Evolutionary conservation across 1,140 invertebrate species (phyloP).

Genomic region (Antheraea mylitta): DNA sequence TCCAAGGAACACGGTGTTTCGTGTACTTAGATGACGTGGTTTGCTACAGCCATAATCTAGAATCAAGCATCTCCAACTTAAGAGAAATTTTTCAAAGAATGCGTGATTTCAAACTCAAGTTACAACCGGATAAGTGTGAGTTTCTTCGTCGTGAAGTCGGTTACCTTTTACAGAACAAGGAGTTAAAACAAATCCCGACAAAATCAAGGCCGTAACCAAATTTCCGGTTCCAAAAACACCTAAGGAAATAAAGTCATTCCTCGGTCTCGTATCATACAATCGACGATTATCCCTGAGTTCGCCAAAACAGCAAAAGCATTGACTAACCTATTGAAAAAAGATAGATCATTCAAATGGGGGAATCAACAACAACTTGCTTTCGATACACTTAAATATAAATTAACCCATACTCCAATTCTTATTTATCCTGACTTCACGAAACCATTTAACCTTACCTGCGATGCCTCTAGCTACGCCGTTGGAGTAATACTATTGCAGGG

Average conservation of each 20-base stretch:
- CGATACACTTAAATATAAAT: constrained; percentile 37
- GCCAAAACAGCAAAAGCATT: constrained; percentile 42
- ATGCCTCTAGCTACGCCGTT: constrained; percentile 49
- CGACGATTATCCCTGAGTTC: constrained; percentile 31
- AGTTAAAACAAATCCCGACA: constrained; percentile 30
- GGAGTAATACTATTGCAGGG: constrained; percentile 48
- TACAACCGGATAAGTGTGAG: no score
- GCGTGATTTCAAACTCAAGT: no score
- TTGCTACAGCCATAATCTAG: no score
- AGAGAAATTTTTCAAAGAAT: no score
- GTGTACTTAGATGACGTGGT: no score
- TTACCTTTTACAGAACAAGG: constrained; percentile 30
- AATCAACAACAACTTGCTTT: constrained; percentile 37
- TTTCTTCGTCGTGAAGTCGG: no score
- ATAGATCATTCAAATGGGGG: constrained; percentile 28
- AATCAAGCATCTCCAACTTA: no score
- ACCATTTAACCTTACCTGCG: constrained; percentile 51
- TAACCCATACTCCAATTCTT: constrained; percentile 47
- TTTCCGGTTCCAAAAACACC: constrained; percentile 34
- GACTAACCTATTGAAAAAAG: constrained; percentile 41
- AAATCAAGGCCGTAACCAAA: constrained; percentile 26
- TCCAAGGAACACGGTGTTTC: no score
- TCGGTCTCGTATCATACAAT: constrained; percentile 19
- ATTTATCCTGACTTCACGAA: constrained; percentile 48
- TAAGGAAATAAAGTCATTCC: constrained; percentile 21